Conservation (phyloP, 1,140 invertebrate genomes). For the Nasonia longicornis region DNA sequence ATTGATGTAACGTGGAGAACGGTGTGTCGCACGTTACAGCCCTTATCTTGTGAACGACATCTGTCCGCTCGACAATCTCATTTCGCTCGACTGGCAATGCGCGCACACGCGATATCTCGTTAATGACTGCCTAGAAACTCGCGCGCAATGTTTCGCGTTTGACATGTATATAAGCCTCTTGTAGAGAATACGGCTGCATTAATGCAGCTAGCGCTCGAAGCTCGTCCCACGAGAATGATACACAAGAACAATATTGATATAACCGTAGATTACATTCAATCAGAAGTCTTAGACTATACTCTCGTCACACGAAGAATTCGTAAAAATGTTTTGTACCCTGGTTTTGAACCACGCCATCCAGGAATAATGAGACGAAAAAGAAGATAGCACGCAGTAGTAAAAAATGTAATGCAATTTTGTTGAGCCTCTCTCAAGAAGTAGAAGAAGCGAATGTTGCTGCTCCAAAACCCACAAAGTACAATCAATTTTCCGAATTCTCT, state of each 20-base stretch:
- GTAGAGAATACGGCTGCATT: not conserved
- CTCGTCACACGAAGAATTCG: not conserved
- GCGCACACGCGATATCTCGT: not conserved
- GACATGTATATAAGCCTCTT: not conserved
- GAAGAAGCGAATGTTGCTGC: too few relatives aligned
- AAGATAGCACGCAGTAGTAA: not conserved
- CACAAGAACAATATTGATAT: conserved; percentile 21
- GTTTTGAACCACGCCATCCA: not conserved
- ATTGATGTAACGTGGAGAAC: not conserved
- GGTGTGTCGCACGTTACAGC: not conserved
- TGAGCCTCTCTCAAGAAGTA: not conserved
- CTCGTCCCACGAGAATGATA: conserved; percentile 9
- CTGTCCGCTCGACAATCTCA: conserved; percentile 3
- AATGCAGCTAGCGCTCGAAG: not conserved
- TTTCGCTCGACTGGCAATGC: conserved; percentile 6
- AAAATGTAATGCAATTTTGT: not conserved
- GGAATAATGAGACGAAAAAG: not conserved
- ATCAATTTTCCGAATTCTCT: not conserved
- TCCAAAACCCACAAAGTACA: conserved; percentile 3
- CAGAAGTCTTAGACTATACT: conserved; percentile 9
- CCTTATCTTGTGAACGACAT: not conserved
- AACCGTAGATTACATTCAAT: conserved; percentile 25
- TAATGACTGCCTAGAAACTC: conserved; percentile 14
- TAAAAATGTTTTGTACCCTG: conserved; percentile 20
- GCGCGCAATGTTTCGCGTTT: not conserved